Percentiles rank a stretch among this genome's conserved stretches.
Conservation (phyloP, 2,113 vertebrate species). For the Bucco capensis region DNA sequence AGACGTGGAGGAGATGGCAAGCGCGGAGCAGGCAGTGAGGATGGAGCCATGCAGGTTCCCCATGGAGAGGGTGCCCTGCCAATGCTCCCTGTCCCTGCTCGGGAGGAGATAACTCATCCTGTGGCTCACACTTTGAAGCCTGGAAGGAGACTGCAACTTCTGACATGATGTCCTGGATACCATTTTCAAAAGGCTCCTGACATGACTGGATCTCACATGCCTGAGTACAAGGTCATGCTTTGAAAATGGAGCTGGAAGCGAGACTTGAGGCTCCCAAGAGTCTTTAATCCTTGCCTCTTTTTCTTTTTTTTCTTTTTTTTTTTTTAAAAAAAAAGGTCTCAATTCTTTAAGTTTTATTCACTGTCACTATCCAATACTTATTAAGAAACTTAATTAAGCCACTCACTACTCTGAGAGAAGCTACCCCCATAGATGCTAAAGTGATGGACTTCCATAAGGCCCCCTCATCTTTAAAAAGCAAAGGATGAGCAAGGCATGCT, state of each 20-base stretch:
- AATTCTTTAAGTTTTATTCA: neutral
- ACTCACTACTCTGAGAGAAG: neutral
- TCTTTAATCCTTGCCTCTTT: neutral
- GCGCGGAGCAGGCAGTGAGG: accelerated
- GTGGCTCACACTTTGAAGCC: accelerated
- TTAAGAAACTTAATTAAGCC: neutral
- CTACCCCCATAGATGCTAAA: neutral
- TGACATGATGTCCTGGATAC: neutral
- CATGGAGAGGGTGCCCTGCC: neutral
- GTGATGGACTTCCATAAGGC: neutral
- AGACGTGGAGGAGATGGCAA: accelerated
- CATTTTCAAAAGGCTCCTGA: neutral
- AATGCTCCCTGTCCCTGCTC: neutral
- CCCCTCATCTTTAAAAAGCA: neutral
- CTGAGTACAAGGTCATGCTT: neutral
- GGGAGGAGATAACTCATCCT: neutral
- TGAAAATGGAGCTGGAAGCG: neutral
- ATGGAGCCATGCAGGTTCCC: neutral
- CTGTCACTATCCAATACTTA: neutral
- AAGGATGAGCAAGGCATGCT: neutral
- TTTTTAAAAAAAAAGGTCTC: neutral
- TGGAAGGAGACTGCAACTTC: conserved; percentile 22
- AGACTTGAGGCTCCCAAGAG: neutral
- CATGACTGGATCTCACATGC: neutral
- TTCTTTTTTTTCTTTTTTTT: neutral